phyloP scores from a whole-genome alignment of 2,113 vertebrate species.

The Telmatochromis sp. region DNA sequence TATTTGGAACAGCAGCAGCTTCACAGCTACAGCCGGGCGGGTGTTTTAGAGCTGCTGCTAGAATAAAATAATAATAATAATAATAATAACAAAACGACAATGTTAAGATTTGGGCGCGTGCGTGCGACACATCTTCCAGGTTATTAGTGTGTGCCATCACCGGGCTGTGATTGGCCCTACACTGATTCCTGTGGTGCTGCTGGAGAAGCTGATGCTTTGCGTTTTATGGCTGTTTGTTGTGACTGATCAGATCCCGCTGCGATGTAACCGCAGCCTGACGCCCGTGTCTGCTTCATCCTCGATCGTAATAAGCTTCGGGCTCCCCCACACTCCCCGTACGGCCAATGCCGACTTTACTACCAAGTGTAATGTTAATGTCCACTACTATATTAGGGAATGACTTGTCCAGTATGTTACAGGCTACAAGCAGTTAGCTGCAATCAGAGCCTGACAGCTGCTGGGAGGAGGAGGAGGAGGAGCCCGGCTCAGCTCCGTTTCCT shows the following conservation, averaged over 20 bases:
- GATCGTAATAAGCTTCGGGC: neutral
- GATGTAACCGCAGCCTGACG: neutral
- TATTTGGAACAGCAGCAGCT: neutral
- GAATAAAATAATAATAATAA: neutral
- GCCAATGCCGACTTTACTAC: neutral
- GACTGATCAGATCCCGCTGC: neutral
- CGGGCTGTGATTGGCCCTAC: neutral
- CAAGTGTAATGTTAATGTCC: neutral
- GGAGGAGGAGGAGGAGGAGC: neutral
- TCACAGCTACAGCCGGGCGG: neutral
- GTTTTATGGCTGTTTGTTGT: neutral
- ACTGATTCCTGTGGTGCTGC: neutral
- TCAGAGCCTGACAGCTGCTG: slow-evolving; percentile 23
- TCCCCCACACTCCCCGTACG: neutral
- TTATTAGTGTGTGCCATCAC: neutral
- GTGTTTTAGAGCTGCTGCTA: neutral
- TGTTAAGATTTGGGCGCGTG: neutral
- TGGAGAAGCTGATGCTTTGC: neutral
- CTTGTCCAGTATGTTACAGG: neutral
- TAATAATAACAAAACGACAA: neutral
- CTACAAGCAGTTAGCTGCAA: slow-evolving; percentile 19
- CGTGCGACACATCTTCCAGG: neutral
- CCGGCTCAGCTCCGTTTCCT: slow-evolving; percentile 35
- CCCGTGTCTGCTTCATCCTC: neutral
- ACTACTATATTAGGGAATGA: slow-evolving; percentile 5